Evolutionary conservation across 1,140 invertebrate genomes (phyloP).

Genomic region (Drosophila sp.): DNA sequence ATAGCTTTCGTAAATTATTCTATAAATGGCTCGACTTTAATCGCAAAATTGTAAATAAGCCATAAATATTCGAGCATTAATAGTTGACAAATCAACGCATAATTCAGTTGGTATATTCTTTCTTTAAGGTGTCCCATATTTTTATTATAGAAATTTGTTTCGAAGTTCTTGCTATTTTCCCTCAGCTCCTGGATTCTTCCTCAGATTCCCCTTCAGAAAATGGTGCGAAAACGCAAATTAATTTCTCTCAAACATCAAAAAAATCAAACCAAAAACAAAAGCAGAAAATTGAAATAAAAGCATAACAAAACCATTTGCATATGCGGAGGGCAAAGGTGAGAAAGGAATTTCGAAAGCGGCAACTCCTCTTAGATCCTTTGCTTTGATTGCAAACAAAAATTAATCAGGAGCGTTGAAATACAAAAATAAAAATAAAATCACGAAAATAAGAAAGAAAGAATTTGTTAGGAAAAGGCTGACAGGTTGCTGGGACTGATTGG

Average conservation of each 20-base stretch:
- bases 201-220: neutral
- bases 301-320: constrained; percentile 7
- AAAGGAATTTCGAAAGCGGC: neutral
- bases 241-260: constrained; percentile 21
- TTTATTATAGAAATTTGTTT: too few species aligned
- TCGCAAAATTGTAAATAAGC: too few species aligned
- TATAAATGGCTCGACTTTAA: too few species aligned
- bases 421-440: constrained; percentile 9
- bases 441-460: constrained; percentile 17
- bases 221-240: constrained; percentile 24
- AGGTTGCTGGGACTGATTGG: constrained; percentile 16
- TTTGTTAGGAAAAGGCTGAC: constrained; percentile 17
- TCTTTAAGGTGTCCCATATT: too few species aligned
- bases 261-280: constrained; percentile 1
- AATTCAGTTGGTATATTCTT: too few species aligned
- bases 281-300: constrained; percentile 3
- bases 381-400: constrained; percentile 38
- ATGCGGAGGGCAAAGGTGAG: constrained; percentile 13
- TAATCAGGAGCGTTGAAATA: constrained; percentile 58
- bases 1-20: too few species aligned
- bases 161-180: too few species aligned
- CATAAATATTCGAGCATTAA: too few species aligned
- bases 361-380: neutral
- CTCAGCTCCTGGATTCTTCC: neutral
- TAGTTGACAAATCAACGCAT: too few species aligned